Conservation (phyloP, 2,888 invertebrate species). For the Laothoe populi region DNA sequence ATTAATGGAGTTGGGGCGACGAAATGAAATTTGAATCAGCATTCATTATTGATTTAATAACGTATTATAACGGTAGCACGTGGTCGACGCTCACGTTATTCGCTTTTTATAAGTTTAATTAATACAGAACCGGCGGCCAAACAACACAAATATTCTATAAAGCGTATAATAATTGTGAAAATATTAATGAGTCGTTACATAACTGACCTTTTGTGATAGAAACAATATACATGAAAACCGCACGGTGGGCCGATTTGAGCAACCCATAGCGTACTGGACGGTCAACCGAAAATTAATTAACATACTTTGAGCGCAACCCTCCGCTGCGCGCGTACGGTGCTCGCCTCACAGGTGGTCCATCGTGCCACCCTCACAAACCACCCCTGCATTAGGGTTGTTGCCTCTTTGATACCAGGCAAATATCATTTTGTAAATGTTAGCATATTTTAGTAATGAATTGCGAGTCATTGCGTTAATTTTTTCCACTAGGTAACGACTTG, state of each 20-base stretch:
- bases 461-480: constrained; percentile 9
- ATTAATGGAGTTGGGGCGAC: constrained; percentile 67
- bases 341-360: constrained; percentile 64
- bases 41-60: constrained; percentile 40
- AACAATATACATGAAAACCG: constrained; percentile 78
- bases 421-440: constrained; percentile 30
- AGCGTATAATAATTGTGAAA: constrained; percentile 30
- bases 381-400: constrained; percentile 47
- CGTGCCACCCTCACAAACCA: constrained; percentile 53
- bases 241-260: constrained; percentile 76
- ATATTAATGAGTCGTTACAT: constrained; percentile 50
- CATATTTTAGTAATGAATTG: constrained; percentile 13
- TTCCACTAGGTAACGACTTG: not conserved
- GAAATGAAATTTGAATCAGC: constrained; percentile 54
- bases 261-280: constrained; percentile 68
- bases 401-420: constrained; percentile 44
- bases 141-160: constrained; percentile 21
- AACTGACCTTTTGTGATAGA: constrained; percentile 64
- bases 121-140: constrained; percentile 7
- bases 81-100: constrained; percentile 9
- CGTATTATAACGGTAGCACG: constrained; percentile 15
- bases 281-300: constrained; percentile 85
- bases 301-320: constrained; percentile 81
- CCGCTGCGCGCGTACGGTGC: constrained; percentile 49
- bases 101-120: constrained; percentile 24